Base-by-base conservation (phyloP, 2,888 invertebrate genomes). In the Crematogaster levior region DNA sequence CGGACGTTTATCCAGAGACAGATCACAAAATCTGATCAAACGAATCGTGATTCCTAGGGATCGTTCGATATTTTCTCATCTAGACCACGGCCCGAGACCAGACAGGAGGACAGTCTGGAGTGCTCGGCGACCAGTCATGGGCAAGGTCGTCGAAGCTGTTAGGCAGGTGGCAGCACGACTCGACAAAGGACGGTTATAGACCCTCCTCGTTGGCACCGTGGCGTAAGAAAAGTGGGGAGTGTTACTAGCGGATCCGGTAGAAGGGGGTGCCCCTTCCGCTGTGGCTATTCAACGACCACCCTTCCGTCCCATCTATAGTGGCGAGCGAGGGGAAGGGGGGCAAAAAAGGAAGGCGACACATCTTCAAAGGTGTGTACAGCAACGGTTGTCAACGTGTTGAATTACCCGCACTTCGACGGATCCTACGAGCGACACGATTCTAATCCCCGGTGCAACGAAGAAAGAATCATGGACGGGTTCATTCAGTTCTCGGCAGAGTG, bases 81-180 rank as follows among this genome's bases (percentile, higher is more conserved):
- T 40, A 81, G 56, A 74, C 48, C 12, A 21, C 70, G 70, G 30
- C 15, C 27, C 60, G 10, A 40, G 65, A 30, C 12, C 82, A 80
- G 85, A 56, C 58, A 34, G 63, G 24, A 58, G 72, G 81, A 85
- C 72, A 58, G 77, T 70, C 53, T 74, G 82, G 85, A 88, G 83
- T 86, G 84, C 81, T 82, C 72, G 70, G 51, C 84, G 83, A 83
- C 83, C 85, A 88, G 87, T 88, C 83, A 83, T 77, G 86, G 86
- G 74, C 88, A 90, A 89, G 85, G 83, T 86, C 87, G 87, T 86
- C 63, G 84, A 86, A 87, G 86, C 84, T 88, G 72, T 86, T 87
- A 91, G 90, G 90, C 92, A 94, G 94, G 93, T 94, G 94, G 94
- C 94, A 94, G 94, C 94, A 94, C 94, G 83, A 90, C 90, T 92